Conservation (phyloP, 53 echinoderm and acorn worm genomes). For the Zoroaster sp. region DNA sequence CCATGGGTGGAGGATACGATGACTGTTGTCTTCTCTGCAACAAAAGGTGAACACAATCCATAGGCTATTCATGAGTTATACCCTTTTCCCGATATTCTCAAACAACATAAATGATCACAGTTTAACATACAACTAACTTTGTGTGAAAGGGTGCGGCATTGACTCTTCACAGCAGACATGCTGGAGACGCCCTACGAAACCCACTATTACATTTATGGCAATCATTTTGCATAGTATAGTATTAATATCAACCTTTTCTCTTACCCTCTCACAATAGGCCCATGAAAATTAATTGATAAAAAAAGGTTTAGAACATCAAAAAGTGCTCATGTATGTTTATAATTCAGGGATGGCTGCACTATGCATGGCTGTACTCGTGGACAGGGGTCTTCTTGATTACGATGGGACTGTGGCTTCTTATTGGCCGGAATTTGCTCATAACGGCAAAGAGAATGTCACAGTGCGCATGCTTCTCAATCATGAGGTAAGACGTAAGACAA, state of each 20-base stretch:
- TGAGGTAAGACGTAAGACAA: constrained; percentile 42
- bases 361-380: constrained; percentile 67
- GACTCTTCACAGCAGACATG: no score
- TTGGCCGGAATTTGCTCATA: constrained; percentile 73
- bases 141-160: neutral
- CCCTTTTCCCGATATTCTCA: neutral
- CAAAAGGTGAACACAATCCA: constrained; percentile 49
- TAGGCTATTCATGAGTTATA: neutral
- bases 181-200: neutral
- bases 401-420: constrained; percentile 69
- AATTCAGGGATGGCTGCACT: constrained; percentile 56
- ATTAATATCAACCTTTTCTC: neutral
- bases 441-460: constrained; percentile 70
- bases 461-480: constrained; percentile 63
- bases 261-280: no score
- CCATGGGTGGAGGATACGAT: constrained; percentile 78
- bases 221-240: no score
- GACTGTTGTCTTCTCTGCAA: constrained; percentile 52
- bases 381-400: constrained; percentile 66
- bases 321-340: no score
- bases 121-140: no score
- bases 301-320: no score
- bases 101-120: no score
- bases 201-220: no score
- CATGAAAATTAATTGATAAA: no score